Evolutionary conservation across 2,113 vertebrate genomes (phyloP).

Genomic region (Lamprologus tigripictilis): DNA sequence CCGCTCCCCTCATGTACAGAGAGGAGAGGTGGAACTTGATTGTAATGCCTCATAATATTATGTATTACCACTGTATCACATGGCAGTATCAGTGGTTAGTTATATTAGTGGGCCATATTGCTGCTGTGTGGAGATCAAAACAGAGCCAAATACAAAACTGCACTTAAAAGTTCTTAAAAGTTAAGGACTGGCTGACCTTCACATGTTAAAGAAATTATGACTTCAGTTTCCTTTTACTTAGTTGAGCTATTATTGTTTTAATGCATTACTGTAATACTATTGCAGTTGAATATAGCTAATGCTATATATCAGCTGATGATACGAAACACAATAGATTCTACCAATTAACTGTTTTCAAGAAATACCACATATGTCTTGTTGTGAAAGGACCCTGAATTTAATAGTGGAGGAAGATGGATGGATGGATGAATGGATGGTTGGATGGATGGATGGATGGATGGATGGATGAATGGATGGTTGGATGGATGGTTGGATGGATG

Average conservation of each 20-base stretch:
- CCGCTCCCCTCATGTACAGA: background rate
- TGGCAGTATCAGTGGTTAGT: background rate
- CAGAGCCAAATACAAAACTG: background rate
- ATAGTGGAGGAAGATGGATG: too few species aligned
- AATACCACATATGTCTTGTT: background rate
- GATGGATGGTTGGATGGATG: background rate
- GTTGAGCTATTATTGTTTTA: background rate
- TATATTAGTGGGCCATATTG: background rate
- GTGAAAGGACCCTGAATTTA: too few species aligned
- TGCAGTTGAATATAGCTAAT: background rate
- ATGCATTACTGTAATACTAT: background rate
- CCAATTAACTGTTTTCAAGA: background rate
- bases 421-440: background rate
- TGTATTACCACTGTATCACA: background rate
- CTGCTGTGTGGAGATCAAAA: background rate
- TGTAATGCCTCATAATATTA: background rate
- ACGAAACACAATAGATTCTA: background rate
- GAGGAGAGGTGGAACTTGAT: background rate
- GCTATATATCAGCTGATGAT: background rate
- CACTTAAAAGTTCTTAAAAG: background rate
- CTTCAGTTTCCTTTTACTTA: background rate
- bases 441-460: background rate
- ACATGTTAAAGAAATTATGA: background rate
- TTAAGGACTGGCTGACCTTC: background rate
- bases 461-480: background rate